Evolutionary conservation across 2,797 vertebrate species (phyloP), one percentile per base, ranked within the genome.

Genomic region (Cirrhinus molitorella): DNA sequence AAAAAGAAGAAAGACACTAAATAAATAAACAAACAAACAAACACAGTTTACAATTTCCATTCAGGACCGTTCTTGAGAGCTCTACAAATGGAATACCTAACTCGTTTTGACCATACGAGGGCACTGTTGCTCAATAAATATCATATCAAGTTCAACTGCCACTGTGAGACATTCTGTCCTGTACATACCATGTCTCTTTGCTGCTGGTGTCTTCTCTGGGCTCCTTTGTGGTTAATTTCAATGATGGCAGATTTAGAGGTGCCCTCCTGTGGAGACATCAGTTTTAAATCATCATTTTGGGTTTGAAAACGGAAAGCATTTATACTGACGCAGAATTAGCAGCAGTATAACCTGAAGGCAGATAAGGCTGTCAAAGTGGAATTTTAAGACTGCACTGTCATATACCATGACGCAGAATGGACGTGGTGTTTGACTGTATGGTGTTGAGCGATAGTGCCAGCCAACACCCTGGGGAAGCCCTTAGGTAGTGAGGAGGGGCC

Each of bases 201-300:
- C 92, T 97, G 97, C 89, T 98, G 97, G 89, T 97, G 96, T 86
- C 97, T 92, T 90, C 97, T 96, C 94, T 97, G 97, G 31, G 96
- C 95, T 84, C 97, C 95, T 90, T 96, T 98, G 0, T 97, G 97
- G 91, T 98, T 99, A 89, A 98, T 96, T 85, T 99, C 98, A 85
- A 99, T 91, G 0, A 98, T 99, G 85, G 98, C 98, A 3, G 98
- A 99, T 91, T 99, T 99, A 9, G 98, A 99, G 0, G 98, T 99
- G 4, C 98, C 98, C 91, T 99, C 98, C 98, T 99, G 87, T 3
- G 51, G 49, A 85, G 31, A 0, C 51, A 71, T 8, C 37, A 23
- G 31, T 40, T 87, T 37, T 77, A 8, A 70, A 63, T 72, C 14
- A 71, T 71, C 23, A 55, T 61, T 74, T 12, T 45, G 16, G 43